These are phyloP conservation scores for Cyprinus carpio DNA, from an alignment of 2,113 vertebrate genomes.

Conservation along the genomic window DNA sequence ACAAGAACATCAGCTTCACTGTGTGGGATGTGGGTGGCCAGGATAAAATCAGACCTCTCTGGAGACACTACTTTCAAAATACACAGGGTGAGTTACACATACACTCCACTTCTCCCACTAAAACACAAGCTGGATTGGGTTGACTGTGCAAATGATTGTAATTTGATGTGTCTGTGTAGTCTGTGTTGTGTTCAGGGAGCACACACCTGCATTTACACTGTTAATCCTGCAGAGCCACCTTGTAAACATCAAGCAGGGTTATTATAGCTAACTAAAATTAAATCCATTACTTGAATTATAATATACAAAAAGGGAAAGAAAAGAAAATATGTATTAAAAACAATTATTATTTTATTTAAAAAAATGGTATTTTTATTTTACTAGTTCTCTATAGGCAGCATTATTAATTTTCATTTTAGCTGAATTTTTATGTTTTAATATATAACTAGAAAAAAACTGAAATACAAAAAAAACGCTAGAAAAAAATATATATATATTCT, in stretches of 20 bases:
- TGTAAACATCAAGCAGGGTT: background rate
- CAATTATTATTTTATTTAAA: too few species aligned
- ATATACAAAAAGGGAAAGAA: background rate
- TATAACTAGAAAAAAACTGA: too few species aligned
- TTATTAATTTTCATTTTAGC: too few species aligned
- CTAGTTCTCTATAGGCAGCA: background rate
- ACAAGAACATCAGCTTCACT: constrained; percentile 99
- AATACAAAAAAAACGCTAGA: too few species aligned
- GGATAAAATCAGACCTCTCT: constrained; percentile 97
- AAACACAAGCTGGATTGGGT: background rate
- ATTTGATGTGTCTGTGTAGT: background rate
- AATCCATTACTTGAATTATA: background rate
- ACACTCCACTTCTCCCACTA: background rate
- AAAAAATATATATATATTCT: too few species aligned
- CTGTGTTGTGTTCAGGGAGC: background rate
- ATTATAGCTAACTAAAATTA: background rate
- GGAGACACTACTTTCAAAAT: constrained; percentile 99
- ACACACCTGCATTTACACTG: background rate
- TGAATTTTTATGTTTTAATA: too few species aligned
- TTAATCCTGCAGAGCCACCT: background rate
- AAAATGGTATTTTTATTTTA: background rate
- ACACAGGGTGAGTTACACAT: constrained; percentile 83
- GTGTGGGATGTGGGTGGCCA: constrained; percentile 99
- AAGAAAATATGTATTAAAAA: background rate
- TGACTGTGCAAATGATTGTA: background rate